Evolutionary conservation across 1,140 invertebrate species (phyloP).

Genomic region (Manduca sexta): DNA sequence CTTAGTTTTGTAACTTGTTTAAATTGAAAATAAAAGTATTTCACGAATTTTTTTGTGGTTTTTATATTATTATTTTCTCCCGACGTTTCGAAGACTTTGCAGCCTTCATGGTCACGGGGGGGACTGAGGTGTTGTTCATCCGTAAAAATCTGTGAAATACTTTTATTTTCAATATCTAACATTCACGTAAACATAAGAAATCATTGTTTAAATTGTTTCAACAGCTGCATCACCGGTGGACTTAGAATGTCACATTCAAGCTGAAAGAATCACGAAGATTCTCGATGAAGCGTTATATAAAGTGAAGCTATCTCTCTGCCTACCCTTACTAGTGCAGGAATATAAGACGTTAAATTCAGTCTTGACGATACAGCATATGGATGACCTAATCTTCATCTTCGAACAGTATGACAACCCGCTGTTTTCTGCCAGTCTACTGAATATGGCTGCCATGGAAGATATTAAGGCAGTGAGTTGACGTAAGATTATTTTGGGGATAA

Average conservation of each 20-base stretch:
- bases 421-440: constrained; percentile 49
- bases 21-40: no score
- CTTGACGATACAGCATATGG: constrained; percentile 45
- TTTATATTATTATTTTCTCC: no score
- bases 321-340: constrained; percentile 52
- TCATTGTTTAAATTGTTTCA: neutral
- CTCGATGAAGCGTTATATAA: constrained; percentile 60
- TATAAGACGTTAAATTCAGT: constrained; percentile 43
- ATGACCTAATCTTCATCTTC: constrained; percentile 57
- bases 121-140: no score
- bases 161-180: no score
- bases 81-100: no score
- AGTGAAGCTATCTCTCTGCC: constrained; percentile 54
- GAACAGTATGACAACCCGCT: constrained; percentile 62
- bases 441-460: constrained; percentile 57
- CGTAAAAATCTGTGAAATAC: no score
- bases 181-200: no score
- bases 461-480: constrained; percentile 43
- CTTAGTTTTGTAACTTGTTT: no score
- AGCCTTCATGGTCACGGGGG: no score
- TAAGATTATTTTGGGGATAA: neutral
- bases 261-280: constrained; percentile 64
- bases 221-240: constrained; percentile 59
- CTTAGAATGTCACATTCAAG: constrained; percentile 66
- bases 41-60: no score